Conservation (phyloP, 92 coral and sea anemone genomes). For the Micromussa lordhowensis region DNA sequence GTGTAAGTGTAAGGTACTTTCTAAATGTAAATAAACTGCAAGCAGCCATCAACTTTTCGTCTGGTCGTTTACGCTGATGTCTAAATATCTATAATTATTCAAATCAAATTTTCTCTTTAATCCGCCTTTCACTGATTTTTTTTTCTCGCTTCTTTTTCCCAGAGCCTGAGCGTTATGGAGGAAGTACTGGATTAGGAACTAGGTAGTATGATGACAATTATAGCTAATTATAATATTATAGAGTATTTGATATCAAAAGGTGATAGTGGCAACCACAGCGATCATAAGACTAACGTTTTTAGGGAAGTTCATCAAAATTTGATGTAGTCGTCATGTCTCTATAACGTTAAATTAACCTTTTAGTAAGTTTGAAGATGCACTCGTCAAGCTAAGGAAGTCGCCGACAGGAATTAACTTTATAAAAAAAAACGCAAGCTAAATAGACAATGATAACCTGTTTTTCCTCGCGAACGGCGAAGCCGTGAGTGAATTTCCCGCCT, state of each 20-base stretch:
- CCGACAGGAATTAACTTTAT: not conserved
- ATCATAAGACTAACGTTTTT: not conserved
- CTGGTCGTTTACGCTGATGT: too few species aligned
- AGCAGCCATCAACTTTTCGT: too few species aligned
- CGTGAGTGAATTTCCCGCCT: too few species aligned
- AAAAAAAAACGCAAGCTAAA: not conserved
- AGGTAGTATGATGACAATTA: not conserved
- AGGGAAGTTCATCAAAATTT: not conserved
- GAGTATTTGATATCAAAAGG: not conserved
- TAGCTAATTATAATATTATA: not conserved
- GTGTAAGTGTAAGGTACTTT: too few species aligned
- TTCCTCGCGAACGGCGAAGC: too few species aligned
- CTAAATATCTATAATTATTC: too few species aligned
- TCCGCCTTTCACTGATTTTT: too few species aligned
- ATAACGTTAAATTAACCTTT: not conserved
- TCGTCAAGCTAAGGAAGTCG: not conserved
- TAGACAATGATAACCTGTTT: too few species aligned
- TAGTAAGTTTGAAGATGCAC: not conserved
- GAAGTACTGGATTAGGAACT: conserved; percentile 3
- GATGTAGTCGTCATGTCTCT: not conserved
- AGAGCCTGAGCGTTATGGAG: too few species aligned
- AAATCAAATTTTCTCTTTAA: too few species aligned
- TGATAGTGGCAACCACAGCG: not conserved
- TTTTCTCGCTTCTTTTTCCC: too few species aligned
- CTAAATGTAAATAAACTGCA: too few species aligned